A percentile compares a stretch with the other conserved stretches of the same genome.
Conservation (phyloP, 2,888 invertebrate species). For the Dasypolia templi region DNA sequence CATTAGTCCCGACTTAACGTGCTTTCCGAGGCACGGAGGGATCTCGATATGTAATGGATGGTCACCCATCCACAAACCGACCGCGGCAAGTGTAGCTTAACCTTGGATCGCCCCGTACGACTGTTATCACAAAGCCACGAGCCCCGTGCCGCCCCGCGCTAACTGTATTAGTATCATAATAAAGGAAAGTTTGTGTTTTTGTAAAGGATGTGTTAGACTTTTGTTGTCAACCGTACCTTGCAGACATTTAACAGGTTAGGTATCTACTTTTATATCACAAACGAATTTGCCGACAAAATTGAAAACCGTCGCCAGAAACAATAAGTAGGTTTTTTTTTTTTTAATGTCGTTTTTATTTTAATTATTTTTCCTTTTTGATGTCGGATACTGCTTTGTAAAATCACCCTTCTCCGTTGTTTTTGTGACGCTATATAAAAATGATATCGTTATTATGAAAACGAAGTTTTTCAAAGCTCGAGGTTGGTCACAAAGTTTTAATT, state of each 20-base stretch:
- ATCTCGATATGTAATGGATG: neutral
- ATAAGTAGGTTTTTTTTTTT: no score
- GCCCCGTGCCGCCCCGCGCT: neutral
- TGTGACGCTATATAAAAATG: slow-evolving; percentile 8
- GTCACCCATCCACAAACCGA: neutral
- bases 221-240: neutral
- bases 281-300: slow-evolving; percentile 6
- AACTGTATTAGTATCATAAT: neutral
- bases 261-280: neutral
- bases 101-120: neutral
- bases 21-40: neutral
- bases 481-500: slow-evolving; percentile 29
- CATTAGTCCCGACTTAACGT: no score
- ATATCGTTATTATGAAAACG: slow-evolving; percentile 8
- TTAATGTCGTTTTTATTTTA: neutral
- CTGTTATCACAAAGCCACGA: neutral
- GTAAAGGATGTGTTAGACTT: neutral
- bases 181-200: neutral
- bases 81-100: neutral
- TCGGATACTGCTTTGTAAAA: slow-evolving; percentile 17
- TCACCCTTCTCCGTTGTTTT: slow-evolving; percentile 8
- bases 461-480: slow-evolving; percentile 6
- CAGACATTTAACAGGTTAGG: neutral
- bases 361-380: slow-evolving; percentile 19
- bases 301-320: slow-evolving; percentile 12